phyloP scores from a whole-genome alignment of 2,113 vertebrate species.

The Cinclus mexicanus region DNA sequence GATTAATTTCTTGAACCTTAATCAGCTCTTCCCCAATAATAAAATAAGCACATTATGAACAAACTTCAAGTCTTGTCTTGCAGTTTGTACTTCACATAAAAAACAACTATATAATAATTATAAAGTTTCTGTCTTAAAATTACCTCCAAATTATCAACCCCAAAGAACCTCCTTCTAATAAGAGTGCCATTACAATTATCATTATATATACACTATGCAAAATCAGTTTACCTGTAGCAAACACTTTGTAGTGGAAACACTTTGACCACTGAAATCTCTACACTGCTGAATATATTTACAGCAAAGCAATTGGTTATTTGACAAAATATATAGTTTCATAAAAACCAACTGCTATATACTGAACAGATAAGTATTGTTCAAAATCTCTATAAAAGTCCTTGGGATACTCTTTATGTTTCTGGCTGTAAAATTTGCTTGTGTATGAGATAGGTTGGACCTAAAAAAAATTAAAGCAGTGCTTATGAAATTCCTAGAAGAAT shows the following conservation, averaged over 20 bases:
- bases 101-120: neutral
- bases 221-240: slow-evolving; percentile 3
- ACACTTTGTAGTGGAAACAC: neutral
- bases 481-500: neutral
- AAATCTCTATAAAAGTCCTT: neutral
- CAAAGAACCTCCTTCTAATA: neutral
- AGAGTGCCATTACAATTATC: neutral
- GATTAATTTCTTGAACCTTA: slow-evolving; percentile 21
- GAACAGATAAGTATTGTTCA: neutral
- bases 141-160: neutral
- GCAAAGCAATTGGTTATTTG: neutral
- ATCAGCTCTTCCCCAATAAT: neutral
- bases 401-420: neutral
- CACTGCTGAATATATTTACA: neutral
- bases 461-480: neutral
- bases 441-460: neutral
- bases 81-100: neutral
- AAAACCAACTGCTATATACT: neutral
- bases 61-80: neutral
- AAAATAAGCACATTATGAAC: neutral
- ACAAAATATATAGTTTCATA: slow-evolving; percentile 12
- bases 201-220: neutral
- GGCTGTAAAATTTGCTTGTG: neutral
- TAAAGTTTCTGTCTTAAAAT: slow-evolving; percentile 20
- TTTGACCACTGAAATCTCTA: neutral